Base-by-base conservation (phyloP, 2,113 vertebrate genomes). In the Bufo bufo region DNA sequence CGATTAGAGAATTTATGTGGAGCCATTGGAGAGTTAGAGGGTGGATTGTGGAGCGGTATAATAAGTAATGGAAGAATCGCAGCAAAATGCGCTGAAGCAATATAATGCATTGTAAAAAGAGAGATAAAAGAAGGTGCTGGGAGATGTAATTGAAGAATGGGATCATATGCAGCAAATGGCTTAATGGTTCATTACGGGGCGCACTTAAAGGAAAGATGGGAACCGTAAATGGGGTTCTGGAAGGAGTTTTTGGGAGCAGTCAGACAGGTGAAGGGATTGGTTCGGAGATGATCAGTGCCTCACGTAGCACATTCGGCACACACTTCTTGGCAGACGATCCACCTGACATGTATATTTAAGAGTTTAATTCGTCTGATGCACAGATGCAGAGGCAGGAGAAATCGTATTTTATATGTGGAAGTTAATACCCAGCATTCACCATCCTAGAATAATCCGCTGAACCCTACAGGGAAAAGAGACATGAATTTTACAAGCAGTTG, bases 401-500 rank as follows among this genome's bases (percentile, higher is more conserved):
- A 65, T 86, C 61, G 63, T 79, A 65, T 79, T 86, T 49, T 86
- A 52, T 86, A 86, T 78, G 56, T 86, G 61, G 59, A 86, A 49
- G 49, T 86, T 86, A 86, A 86, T 86, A 86, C 75, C 43, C 59
- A 50, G 71, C 59, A 65, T 52, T 47, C 85, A 79, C 74, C 47
- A 23, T 65, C 45, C 75, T 86, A 66, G 74, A 86, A 77, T 86
- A 78, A 86, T 86, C 85, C 59, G 69, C 54, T 86, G 50, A 86
- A 86, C 47, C 59, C 85, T 78, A 86, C 72, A 78, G 85, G 85
- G 85, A 66, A 65, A 85, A 85, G 69, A 86, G 75, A 66, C 85
- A 78, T 86, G 85, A 86, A 86, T 86, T 78, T 86, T 86, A 78
- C 75, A 86, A 78, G 85, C 85, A 78, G 74, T 50, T 86, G 74